Conservation (phyloP, 2,888 invertebrate species). For the Tridacna gigas region DNA sequence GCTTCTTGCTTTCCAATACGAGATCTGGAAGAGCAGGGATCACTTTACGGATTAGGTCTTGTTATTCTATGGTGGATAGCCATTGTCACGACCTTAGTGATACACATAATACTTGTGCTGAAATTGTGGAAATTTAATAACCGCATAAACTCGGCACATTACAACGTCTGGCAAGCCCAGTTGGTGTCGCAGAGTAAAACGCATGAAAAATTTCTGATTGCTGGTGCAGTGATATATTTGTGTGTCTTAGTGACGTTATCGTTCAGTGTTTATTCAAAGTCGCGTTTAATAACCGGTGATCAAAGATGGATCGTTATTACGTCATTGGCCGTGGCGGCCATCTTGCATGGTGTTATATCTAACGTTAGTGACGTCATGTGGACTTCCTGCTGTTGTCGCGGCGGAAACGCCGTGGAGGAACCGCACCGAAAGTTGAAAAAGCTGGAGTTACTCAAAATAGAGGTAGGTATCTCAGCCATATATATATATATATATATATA, state of each 20-base stretch:
- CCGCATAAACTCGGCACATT: constrained; percentile 75
- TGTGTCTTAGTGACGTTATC: constrained; percentile 64
- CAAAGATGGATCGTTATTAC: constrained; percentile 72
- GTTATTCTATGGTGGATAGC: constrained; percentile 71
- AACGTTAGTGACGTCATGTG: constrained; percentile 73
- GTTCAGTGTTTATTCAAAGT: constrained; percentile 67
- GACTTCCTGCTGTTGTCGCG: constrained; percentile 71
- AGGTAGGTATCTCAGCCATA: constrained; percentile 64
- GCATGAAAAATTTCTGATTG: constrained; percentile 66
- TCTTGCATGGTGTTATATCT: constrained; percentile 70
- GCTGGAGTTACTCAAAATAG: constrained; percentile 76
- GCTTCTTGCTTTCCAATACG: constrained; percentile 74
- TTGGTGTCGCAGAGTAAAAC: constrained; percentile 71
- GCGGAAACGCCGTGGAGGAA: constrained; percentile 69
- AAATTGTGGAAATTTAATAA: constrained; percentile 76
- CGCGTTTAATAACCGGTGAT: constrained; percentile 38
- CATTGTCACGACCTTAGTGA: constrained; percentile 55
- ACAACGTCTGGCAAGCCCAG: constrained; percentile 78
- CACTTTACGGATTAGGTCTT: constrained; percentile 69
- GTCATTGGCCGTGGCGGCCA: constrained; percentile 60
- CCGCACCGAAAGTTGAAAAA: constrained; percentile 78
- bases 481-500: not conserved
- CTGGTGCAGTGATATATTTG: constrained; percentile 65
- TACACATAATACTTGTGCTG: constrained; percentile 69
- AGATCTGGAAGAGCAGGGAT: constrained; percentile 66